These are phyloP conservation scores for Lepisosteus osseus DNA, from an alignment of 2,113 vertebrate species.

Conservation along the genomic window DNA sequence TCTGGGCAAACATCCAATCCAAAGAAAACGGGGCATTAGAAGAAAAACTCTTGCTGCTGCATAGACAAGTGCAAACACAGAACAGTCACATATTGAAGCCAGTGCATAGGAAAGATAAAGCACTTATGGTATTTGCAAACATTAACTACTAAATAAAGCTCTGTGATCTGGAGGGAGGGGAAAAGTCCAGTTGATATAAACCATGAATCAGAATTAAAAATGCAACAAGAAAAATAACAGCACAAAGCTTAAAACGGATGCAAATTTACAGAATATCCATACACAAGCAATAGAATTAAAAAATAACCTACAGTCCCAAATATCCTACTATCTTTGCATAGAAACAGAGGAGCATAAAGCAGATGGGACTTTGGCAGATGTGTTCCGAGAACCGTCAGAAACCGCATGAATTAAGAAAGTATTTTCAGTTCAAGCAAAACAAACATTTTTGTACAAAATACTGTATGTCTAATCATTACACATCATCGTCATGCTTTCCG, in stretches of 20 bases:
- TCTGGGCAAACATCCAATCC: conserved; percentile 4
- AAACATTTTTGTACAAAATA: conserved; percentile 42
- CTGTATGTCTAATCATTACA: conserved; percentile 40
- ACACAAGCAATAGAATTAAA: not conserved
- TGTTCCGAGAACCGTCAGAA: conserved; percentile 62
- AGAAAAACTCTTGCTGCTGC: conserved; percentile 73
- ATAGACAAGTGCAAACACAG: conserved; percentile 87
- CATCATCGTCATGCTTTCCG: conserved; percentile 31
- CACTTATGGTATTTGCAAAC: conserved; percentile 97
- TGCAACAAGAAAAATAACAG: conserved; percentile 30
- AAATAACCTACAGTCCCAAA: conserved; percentile 35
- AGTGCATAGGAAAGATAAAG: conserved; percentile 98
- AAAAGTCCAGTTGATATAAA: conserved; percentile 53
- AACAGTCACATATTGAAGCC: conserved; percentile 91
- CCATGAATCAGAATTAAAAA: conserved; percentile 31
- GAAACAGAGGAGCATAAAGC: conserved; percentile 43
- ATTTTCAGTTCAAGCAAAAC: conserved; percentile 37
- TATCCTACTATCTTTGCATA: conserved; percentile 41
- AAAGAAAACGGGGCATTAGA: conserved; percentile 56
- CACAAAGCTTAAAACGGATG: conserved; percentile 25
- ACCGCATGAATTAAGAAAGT: conserved; percentile 57
- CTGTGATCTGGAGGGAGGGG: conserved; percentile 45
- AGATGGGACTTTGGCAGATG: conserved; percentile 54
- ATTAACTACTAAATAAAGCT: conserved; percentile 78
- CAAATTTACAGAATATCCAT: conserved; percentile 8